These are phyloP conservation scores for Zosterops lateralis DNA, from an alignment of 2,113 vertebrate genomes.

Conservation along the genomic window DNA sequence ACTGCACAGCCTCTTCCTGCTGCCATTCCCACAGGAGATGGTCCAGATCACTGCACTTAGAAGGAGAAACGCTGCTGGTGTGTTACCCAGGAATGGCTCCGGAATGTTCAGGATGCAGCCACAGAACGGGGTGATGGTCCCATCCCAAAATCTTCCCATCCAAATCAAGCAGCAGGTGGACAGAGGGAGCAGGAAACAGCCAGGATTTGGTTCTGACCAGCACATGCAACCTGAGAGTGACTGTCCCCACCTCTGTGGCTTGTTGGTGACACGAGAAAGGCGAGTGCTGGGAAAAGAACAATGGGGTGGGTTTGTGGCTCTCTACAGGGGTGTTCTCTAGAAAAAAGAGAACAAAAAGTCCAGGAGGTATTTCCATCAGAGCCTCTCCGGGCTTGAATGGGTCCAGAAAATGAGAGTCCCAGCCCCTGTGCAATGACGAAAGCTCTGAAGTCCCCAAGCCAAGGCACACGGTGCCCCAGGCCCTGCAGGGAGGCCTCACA, in stretches of 20 bases:
- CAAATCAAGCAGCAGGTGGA: background rate
- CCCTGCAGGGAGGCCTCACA: fast-evolving
- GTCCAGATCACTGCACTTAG: background rate
- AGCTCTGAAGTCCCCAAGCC: background rate
- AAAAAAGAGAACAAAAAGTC: background rate
- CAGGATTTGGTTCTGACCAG: background rate
- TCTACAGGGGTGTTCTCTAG: background rate
- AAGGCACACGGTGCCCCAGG: fast-evolving
- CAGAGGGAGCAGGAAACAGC: background rate
- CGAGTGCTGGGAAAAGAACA: fast-evolving
- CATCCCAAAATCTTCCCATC: background rate
- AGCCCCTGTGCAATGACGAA: background rate
- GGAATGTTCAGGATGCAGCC: background rate
- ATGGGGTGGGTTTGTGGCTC: background rate
- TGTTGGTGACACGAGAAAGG: background rate
- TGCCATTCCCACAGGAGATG: background rate
- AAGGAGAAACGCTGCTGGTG: background rate
- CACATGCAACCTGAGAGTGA: background rate
- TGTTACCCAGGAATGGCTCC: background rate
- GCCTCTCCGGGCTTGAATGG: background rate
- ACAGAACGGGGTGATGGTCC: background rate
- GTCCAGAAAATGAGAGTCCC: background rate
- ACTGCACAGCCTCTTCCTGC: background rate
- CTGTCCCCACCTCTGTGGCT: fast-evolving
- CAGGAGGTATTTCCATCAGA: background rate